Conservation (phyloP, 2,888 invertebrate genomes). For the Stenchaetothrips biformis region DNA sequence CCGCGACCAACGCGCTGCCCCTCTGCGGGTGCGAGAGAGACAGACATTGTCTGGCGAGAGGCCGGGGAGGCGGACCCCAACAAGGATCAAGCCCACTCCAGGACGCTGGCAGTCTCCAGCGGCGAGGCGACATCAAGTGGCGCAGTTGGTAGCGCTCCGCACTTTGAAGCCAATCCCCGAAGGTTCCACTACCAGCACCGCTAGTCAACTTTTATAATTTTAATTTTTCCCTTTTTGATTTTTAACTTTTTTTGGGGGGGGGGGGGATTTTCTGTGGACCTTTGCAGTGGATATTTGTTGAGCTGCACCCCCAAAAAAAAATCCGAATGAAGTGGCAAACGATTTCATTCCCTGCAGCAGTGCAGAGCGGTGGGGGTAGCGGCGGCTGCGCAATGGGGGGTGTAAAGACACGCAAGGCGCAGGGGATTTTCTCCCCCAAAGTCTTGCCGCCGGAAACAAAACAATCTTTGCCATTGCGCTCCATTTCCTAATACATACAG, state of each 20-base stretch:
- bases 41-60: background rate
- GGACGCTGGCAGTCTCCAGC: too few species aligned
- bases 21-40: background rate
- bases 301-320: too few species aligned
- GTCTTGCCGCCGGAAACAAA: slow-evolving; percentile 20
- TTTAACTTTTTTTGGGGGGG: background rate
- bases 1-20: too few species aligned
- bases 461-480: slow-evolving; percentile 21
- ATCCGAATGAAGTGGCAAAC: too few species aligned
- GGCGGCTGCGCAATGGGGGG: background rate
- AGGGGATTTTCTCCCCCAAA: slow-evolving; percentile 13
- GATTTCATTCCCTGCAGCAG: background rate
- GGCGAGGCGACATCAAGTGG: too few species aligned
- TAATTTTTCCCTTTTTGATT: too few species aligned
- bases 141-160: too few species aligned
- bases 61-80: too few species aligned
- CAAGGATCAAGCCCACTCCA: too few species aligned
- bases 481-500: slow-evolving; percentile 22
- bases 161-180: too few species aligned
- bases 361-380: background rate
- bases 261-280: background rate
- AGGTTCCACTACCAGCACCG: too few species aligned
- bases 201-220: too few species aligned
- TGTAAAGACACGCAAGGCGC: background rate
- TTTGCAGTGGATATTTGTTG: background rate